Base-by-base conservation (phyloP, 2,113 vertebrate genomes). In the Pygoscelis adeliae region DNA sequence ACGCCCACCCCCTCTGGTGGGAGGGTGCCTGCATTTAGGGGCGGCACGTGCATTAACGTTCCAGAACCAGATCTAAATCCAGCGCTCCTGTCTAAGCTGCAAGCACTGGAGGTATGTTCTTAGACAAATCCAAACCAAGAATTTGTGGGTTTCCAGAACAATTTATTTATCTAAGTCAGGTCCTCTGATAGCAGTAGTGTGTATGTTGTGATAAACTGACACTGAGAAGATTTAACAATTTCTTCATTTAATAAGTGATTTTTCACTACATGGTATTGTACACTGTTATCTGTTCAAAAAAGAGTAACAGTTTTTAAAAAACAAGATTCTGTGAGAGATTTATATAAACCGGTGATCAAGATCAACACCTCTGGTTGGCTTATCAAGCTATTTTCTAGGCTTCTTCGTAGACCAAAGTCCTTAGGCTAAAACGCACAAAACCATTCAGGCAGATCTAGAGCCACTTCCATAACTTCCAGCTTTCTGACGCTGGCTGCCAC, bases 231-330 rank as follows among this genome's bases (percentile, higher is more conserved):
- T 97, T 98, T 98, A 98, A 97, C 98, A 98, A 98, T 97, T 96
- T 98, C 83, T 72, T 98, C 97, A 96, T 98, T 98, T 98, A 98
- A 98, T 98, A 98, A 98, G 98, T 98, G 97, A 98, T 97, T 97
- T 97, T 97, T 97, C 92, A 98, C 97, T 98, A 98, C 98, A 98
- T 97, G 97, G 93, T 97, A 98, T 97, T 97, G 94, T 98, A 98
- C 98, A 98, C 86, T 95, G 97, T 97, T 91, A 96, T 98, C 98
- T 97, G 98, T 97, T 98, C 97, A 98, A 98, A 98, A 97, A 98
- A 98, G 97, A 97, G 96, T 91, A 98, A 98, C 98, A 98, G 97
- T 90, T 98, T 92, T 95, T 97, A 96, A 98, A 98, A 98, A 98
- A 98, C 97, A 97, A 96, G 96, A 96, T 97, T 96, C 95, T 94